Evolutionary conservation across 2,113 vertebrate species (phyloP).

Genomic region (Erinaceus europaeus): DNA sequence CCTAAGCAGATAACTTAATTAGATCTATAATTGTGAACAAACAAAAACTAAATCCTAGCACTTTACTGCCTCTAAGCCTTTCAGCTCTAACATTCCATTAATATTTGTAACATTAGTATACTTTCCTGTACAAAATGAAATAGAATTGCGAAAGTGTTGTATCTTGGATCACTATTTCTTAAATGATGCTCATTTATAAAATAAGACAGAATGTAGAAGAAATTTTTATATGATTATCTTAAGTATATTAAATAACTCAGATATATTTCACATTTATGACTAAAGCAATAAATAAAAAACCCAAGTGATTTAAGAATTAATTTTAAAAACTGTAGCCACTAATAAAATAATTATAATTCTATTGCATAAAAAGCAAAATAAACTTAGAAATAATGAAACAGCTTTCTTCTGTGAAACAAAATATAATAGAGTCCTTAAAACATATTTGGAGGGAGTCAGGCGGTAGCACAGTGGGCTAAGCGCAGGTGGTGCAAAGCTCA

Average conservation of each 20-base stretch:
- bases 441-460: no score
- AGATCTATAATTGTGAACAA: neutral
- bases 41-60: neutral
- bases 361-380: constrained; percentile 17
- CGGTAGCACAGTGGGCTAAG: no score
- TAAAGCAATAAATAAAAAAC: neutral
- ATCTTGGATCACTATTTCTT: neutral
- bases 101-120: neutral
- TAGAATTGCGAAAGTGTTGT: neutral
- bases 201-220: constrained; percentile 8
- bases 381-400: constrained; percentile 3
- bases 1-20: neutral
- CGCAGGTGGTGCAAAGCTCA: no score
- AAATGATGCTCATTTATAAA: neutral
- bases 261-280: neutral
- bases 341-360: constrained; percentile 7
- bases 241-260: constrained; percentile 2
- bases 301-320: no score
- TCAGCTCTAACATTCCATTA: neutral
- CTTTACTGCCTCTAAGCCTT: neutral
- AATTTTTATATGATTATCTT: neutral
- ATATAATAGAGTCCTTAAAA: neutral
- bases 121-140: constrained; percentile 9
- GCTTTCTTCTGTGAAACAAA: neutral
- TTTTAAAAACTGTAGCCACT: no score